Percentiles rank a stretch among this genome's conserved stretches.
Evolutionary conservation across 1,140 invertebrate genomes (phyloP).

Genomic region (Plutomurus gul): DNA sequence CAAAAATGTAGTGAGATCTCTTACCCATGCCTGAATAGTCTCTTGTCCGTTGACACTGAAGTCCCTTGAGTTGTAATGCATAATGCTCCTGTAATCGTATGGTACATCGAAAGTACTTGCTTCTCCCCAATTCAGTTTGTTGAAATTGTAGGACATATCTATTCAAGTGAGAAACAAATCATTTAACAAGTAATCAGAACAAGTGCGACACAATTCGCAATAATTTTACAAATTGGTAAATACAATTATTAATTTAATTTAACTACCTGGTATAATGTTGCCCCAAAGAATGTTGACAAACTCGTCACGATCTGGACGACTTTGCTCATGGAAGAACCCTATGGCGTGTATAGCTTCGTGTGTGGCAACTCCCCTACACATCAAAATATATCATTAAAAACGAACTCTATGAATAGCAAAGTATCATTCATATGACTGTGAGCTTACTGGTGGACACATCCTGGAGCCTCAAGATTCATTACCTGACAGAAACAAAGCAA

Average conservation of each 20-base stretch:
- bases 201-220: too few relatives aligned
- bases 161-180: too few relatives aligned
- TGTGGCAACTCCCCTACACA: slow-evolving; percentile 39
- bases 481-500: not conserved
- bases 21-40: slow-evolving; percentile 34
- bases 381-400: too few relatives aligned
- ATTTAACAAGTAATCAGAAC: not conserved
- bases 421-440: too few relatives aligned
- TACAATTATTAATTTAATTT: too few relatives aligned
- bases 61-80: slow-evolving; percentile 54
- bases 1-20: not conserved
- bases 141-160: slow-evolving; percentile 25
- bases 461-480: not conserved
- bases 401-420: too few relatives aligned
- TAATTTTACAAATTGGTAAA: too few relatives aligned
- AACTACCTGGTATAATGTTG: slow-evolving; percentile 54
- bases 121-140: not conserved
- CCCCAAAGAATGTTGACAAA: slow-evolving; percentile 41
- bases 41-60: slow-evolving; percentile 31
- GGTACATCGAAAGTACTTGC: slow-evolving; percentile 46
- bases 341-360: slow-evolving; percentile 51
- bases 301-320: slow-evolving; percentile 47
- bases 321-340: slow-evolving; percentile 53
- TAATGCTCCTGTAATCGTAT: slow-evolving; percentile 59
- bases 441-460: slow-evolving; percentile 1